phyloP scores from a whole-genome alignment of 2,888 invertebrate species.

The Antheraea yamamai region DNA sequence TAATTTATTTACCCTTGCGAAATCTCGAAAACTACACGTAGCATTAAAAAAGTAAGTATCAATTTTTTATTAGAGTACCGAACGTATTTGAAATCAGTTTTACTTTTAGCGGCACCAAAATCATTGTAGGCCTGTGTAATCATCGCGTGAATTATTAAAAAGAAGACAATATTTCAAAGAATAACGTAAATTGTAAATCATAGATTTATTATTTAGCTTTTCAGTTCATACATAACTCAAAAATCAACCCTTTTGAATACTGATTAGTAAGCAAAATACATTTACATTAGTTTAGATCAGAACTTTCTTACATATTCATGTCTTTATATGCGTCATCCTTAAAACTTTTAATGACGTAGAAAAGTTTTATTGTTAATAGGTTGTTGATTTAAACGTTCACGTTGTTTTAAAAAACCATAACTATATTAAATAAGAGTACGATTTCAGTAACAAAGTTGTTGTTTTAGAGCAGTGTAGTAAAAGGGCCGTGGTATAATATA shows the following conservation, averaged over 20 bases:
- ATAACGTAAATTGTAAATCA: not conserved
- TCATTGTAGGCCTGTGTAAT: too few species aligned
- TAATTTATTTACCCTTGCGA: too few species aligned
- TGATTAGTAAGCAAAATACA: not conserved
- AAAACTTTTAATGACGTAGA: slow-evolving; percentile 5
- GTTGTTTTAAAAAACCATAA: slow-evolving; percentile 4
- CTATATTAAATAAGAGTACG: slow-evolving; percentile 33
- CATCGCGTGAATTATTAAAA: too few species aligned
- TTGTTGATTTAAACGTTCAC: slow-evolving; percentile 21
- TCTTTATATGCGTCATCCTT: not conserved
- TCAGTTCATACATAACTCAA: too few species aligned
- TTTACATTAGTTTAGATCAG: not conserved
- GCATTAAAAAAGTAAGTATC: too few species aligned
- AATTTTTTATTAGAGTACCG: too few species aligned
- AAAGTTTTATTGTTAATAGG: not conserved
- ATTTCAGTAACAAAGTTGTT: slow-evolving; percentile 43
- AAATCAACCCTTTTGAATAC: not conserved
- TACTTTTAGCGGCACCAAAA: too few species aligned
- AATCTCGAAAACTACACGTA: too few species aligned
- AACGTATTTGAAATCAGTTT: too few species aligned
- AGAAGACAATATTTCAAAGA: not conserved
- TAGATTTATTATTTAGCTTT: too few species aligned
- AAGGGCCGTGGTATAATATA: slow-evolving; percentile 35
- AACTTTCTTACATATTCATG: not conserved
- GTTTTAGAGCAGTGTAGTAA: slow-evolving; percentile 42